phyloP scores from a whole-genome alignment of 2,888 invertebrate genomes.

The Pasiphila rectangulata region DNA sequence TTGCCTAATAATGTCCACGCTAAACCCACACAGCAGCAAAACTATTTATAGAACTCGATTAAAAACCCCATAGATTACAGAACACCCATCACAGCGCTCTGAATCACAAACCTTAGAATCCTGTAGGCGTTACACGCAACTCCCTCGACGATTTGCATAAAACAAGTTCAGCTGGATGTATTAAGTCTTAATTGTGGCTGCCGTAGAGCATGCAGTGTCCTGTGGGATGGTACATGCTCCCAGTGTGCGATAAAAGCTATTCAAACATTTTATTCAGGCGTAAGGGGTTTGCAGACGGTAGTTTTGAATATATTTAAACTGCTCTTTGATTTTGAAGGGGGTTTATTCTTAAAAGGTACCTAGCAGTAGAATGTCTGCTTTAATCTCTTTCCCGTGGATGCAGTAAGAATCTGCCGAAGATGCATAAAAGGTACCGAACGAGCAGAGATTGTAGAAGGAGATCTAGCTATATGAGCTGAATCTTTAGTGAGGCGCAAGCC shows the following conservation, averaged over 20 bases:
- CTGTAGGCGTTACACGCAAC: conserved; percentile 77
- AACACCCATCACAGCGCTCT: conserved; percentile 5
- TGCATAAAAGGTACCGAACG: too few relatives aligned
- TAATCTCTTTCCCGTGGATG: too few relatives aligned
- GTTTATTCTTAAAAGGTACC: too few relatives aligned
- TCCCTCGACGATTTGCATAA: conserved; percentile 72
- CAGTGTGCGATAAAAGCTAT: conserved; percentile 59
- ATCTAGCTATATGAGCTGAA: too few relatives aligned
- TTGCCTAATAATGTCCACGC: too few relatives aligned
- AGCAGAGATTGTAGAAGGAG: too few relatives aligned
- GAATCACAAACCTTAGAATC: conserved; percentile 36
- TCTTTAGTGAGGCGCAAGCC: too few relatives aligned
- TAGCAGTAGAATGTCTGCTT: too few relatives aligned
- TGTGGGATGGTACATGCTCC: conserved; percentile 68
- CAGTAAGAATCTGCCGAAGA: too few relatives aligned
- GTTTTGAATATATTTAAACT: background rate
- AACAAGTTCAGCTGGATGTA: conserved; percentile 74
- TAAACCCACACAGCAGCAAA: background rate
- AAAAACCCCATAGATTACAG: conserved; percentile 3
- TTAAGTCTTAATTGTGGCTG: conserved; percentile 79
- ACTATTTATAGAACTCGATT: conserved; percentile 8
- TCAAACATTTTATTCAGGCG: conserved; percentile 59
- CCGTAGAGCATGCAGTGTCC: conserved; percentile 52
- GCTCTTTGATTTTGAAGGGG: too few relatives aligned
- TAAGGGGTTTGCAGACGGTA: background rate